phyloP scores from a whole-genome alignment of 1,140 invertebrate species.

The Drosophila pseudoobscura region DNA sequence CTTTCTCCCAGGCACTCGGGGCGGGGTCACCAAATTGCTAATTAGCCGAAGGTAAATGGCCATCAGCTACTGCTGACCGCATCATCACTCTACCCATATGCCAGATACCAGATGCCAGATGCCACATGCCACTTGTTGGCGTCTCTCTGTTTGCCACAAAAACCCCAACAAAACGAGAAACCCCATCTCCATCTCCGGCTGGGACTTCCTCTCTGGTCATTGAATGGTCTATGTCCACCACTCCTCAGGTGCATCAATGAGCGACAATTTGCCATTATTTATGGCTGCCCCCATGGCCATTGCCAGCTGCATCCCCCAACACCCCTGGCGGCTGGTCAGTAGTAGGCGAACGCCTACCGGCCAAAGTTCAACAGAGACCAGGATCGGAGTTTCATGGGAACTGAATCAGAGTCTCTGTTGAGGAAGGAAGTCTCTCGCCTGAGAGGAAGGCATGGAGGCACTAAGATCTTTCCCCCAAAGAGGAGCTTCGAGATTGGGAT shows the following conservation, averaged over 20 bases:
- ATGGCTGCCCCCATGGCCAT: conserved; percentile 24
- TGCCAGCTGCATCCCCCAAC: conserved; percentile 17
- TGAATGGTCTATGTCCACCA: neutral
- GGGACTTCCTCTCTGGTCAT: conserved; percentile 10
- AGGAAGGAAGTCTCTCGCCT: too few relatives aligned
- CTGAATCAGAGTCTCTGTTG: too few relatives aligned
- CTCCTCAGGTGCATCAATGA: conserved; percentile 35
- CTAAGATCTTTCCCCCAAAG: too few relatives aligned
- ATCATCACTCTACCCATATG: conserved; percentile 1
- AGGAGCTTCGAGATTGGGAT: too few relatives aligned
- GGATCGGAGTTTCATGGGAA: too few relatives aligned
- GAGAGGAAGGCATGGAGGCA: too few relatives aligned
- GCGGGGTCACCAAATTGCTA: conserved; percentile 60
- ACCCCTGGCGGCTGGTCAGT: neutral
- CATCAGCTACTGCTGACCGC: conserved; percentile 43
- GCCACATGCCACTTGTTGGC: too few relatives aligned
- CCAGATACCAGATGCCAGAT: too few relatives aligned
- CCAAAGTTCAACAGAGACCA: conserved; percentile 6
- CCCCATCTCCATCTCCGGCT: neutral
- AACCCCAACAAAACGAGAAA: conserved; percentile 14
- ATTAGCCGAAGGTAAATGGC: conserved; percentile 56
- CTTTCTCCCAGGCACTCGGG: conserved; percentile 48
- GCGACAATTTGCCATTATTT: conserved; percentile 69
- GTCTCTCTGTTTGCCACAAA: conserved; percentile 14
- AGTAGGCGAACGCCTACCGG: conserved; percentile 1